phyloP scores from a whole-genome alignment of 2,797 vertebrate genomes.

The Clarias platycephalus region DNA sequence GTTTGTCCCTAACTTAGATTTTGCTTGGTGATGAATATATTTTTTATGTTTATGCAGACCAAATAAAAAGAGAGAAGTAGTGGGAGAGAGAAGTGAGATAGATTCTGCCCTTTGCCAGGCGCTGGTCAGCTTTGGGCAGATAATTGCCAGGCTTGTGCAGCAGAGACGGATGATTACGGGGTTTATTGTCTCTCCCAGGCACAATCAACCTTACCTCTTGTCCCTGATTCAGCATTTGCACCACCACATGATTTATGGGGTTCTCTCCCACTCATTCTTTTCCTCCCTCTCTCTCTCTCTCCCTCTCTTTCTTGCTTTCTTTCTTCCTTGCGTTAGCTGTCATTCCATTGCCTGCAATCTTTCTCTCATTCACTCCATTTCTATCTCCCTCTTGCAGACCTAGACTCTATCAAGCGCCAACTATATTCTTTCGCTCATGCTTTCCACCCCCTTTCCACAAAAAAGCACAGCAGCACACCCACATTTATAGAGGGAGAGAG shows the following conservation, averaged over 20 bases:
- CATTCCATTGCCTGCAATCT: constrained; percentile 39
- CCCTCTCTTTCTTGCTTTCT: background rate
- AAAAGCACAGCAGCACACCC: constrained; percentile 37
- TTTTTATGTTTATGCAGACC: constrained; percentile 52
- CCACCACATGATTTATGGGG: constrained; percentile 78
- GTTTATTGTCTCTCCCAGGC: constrained; percentile 84
- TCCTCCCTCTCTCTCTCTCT: background rate
- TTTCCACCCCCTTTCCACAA: constrained; percentile 16
- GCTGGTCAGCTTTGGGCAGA: constrained; percentile 75
- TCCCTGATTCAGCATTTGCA: constrained; percentile 82
- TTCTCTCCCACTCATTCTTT: constrained; percentile 32
- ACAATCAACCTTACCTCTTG: constrained; percentile 75
- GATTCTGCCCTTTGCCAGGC: constrained; percentile 71
- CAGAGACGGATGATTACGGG: constrained; percentile 80
- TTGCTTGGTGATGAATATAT: constrained; percentile 32
- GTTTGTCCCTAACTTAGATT: constrained; percentile 16
- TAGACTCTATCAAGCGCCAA: constrained; percentile 29
- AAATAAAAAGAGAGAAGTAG: constrained; percentile 54
- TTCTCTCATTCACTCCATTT: constrained; percentile 41
- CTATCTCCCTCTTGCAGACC: constrained; percentile 28
- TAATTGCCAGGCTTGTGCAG: constrained; percentile 77
- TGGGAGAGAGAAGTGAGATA: constrained; percentile 64
- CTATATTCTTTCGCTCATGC: constrained; percentile 20
- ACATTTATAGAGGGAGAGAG: constrained; percentile 31
- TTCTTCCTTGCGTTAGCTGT: constrained; percentile 39